Evolutionary conservation across 1,140 invertebrate species (phyloP).

Genomic region (Bombus pyrosoma): DNA sequence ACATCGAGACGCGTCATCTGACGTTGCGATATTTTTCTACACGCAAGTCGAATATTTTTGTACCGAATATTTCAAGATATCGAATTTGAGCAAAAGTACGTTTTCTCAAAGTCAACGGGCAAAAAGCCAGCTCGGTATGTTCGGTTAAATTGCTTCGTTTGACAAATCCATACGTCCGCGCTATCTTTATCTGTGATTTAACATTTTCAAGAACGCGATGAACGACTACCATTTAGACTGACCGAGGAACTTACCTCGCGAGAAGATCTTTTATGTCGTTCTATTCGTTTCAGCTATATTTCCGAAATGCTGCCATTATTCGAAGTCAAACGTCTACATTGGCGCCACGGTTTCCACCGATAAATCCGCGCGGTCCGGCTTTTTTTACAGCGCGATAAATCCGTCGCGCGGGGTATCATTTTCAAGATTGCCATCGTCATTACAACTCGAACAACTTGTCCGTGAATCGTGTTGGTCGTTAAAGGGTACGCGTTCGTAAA

Average conservation of each 20-base stretch:
- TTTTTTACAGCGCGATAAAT: constrained; percentile 30
- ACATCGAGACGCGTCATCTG: background rate
- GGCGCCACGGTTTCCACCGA: background rate
- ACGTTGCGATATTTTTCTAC: background rate
- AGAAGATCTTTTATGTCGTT: background rate
- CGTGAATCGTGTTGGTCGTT: background rate
- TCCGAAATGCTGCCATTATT: background rate
- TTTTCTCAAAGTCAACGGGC: background rate
- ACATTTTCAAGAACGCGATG: background rate
- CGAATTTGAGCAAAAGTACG: background rate
- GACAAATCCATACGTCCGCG: background rate
- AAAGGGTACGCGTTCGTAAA: constrained; percentile 2
- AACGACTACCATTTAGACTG: background rate
- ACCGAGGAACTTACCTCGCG: background rate
- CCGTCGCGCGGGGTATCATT: background rate
- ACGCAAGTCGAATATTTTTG: background rate
- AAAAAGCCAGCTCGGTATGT: background rate
- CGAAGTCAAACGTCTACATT: too few species aligned
- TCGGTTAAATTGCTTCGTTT: background rate
- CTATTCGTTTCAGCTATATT: background rate
- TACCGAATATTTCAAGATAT: background rate
- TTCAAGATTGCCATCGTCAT: constrained; percentile 16
- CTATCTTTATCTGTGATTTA: background rate
- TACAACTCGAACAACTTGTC: background rate
- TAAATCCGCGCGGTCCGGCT: constrained; percentile 19